A percentile compares a stretch with the other conserved stretches of the same genome.
Conservation (phyloP, 2,888 invertebrate species). For the Pristionchus entomophagus region DNA sequence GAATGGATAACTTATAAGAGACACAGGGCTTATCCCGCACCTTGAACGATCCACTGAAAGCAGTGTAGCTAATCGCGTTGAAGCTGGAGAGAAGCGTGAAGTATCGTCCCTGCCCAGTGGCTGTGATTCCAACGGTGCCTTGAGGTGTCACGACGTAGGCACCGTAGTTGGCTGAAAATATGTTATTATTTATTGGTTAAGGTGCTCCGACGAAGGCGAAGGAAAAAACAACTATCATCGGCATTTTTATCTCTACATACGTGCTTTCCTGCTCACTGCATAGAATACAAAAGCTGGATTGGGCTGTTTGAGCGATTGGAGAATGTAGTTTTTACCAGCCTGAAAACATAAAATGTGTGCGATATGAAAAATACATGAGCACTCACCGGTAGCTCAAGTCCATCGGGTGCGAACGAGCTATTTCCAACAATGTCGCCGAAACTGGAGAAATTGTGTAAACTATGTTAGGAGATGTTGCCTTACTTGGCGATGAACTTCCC, state of each 20-base stretch:
- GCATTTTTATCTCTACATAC: background rate
- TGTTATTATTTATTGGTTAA: too few relatives aligned
- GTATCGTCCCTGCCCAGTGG: background rate
- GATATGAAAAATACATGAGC: background rate
- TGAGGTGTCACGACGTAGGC: background rate
- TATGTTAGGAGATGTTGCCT: too few relatives aligned
- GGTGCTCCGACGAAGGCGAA: too few relatives aligned
- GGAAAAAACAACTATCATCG: too few relatives aligned
- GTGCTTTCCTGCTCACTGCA: too few relatives aligned
- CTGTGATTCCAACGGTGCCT: background rate
- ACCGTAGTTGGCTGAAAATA: background rate
- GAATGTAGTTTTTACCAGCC: background rate
- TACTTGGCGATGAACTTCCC: background rate
- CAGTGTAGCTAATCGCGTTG: background rate
- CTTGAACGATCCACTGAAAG: background rate
- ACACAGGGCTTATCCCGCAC: too few relatives aligned
- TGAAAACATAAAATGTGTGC: background rate
- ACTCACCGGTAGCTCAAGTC: background rate
- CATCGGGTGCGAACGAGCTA: too few relatives aligned
- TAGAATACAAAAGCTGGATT: background rate
- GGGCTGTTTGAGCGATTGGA: background rate
- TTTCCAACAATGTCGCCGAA: background rate
- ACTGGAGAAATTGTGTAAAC: too few relatives aligned
- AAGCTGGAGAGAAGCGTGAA: background rate
- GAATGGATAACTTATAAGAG: background rate